Base-by-base conservation (phyloP, 2,888 invertebrate genomes). In the Chrysomela aeneicollis region DNA sequence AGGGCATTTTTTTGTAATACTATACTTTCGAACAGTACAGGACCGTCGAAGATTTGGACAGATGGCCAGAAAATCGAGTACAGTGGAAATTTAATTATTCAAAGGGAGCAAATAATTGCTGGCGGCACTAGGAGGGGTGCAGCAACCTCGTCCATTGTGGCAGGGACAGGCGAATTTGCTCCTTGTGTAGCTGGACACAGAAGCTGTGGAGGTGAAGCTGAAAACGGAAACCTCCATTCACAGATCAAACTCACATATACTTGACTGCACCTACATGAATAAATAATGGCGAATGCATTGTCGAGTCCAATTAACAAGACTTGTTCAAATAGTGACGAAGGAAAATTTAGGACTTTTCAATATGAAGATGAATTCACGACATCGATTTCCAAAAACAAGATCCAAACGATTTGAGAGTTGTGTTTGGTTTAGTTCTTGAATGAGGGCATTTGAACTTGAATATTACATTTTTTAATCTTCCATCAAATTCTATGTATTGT, bases 31-130 rank as follows among this genome's bases (percentile, higher is more conserved):
- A 73, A 69, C 63, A 63, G 69, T 60, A 66, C 59, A 66, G 59
- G 62, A 54, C 55, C 21, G 59, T 47, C 61, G 57, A 68, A 69
- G 68, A 70, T 72, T 77, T 74, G 74, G 81, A 80, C 83, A 83
- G 83, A 83, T 83, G 83, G 82, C 78, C 79, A 75, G 77, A 78
- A 80, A 82, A 81, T 79, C 79, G 79, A 77, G 76, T 74, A 76
- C 77, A 78, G 78, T 78, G 78, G 78, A 81, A 82, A 83, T 82
- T 82, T 81, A 83, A 82, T 83, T 82, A 82, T 83, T 82, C 82
- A 82, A 81, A 82, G 83, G 83, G 83, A 82, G 82, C 81, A 82
- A 82, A 83, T 83, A 83, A 83, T 82, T 82, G 82, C 79, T 77
- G 78, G 78, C 76, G 79, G 80, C 76, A 78, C 74, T 77, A 76